These are phyloP conservation scores for Exephanes ischioxanthus DNA, from an alignment of 2,888 invertebrate species.

Conservation along the genomic window DNA sequence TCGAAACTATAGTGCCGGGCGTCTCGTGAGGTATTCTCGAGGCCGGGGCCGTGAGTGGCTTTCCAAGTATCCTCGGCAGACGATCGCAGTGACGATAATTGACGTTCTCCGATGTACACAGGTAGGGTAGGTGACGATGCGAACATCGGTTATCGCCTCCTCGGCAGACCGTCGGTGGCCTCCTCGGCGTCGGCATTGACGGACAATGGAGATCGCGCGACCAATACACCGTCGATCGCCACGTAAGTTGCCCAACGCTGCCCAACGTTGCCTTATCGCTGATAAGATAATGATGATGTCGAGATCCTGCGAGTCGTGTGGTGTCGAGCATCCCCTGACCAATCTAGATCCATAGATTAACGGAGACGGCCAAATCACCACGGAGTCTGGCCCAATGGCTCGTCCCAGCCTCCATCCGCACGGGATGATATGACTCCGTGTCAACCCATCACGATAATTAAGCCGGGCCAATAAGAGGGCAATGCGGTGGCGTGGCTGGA, in stretches of 20 bases:
- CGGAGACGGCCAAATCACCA: not conserved
- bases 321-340: not conserved
- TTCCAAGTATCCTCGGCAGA: constrained; percentile 46
- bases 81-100: constrained; percentile 59
- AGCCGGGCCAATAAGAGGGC: constrained; percentile 62
- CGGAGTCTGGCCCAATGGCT: not conserved
- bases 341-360: not conserved
- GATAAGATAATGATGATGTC: not conserved
- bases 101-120: constrained; percentile 28
- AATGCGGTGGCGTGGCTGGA: constrained; percentile 51
- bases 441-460: constrained; percentile 44
- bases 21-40: constrained; percentile 44
- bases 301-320: too few species aligned
- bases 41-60: constrained; percentile 37
- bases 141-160: constrained; percentile 42
- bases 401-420: not conserved
- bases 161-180: not conserved
- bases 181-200: not conserved
- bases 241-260: not conserved
- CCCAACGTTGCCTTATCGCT: not conserved
- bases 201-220: constrained; percentile 13
- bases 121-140: constrained; percentile 39
- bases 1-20: constrained; percentile 5
- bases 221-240: not conserved
- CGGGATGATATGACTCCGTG: not conserved